Evolutionary conservation across 1,140 invertebrate genomes (phyloP), one percentile per base, ranked within the genome.

Genomic region (Andricus grossulariae): DNA sequence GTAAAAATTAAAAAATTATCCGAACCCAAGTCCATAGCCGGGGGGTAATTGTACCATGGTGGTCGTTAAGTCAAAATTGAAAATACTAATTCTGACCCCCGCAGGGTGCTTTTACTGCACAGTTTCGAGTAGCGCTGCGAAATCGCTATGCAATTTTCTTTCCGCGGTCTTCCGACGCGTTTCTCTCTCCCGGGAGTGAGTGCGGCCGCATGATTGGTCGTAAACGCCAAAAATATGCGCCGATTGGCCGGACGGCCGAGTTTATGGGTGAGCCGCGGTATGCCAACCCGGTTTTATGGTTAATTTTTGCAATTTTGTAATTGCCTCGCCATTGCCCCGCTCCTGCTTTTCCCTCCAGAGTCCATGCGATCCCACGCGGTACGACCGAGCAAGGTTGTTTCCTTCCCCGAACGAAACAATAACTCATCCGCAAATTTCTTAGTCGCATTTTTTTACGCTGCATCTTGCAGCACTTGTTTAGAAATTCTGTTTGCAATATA

Each of bases 291-390:
- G 80, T 90, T 90, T 90, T 88, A 90, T 86, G 87, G 84, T 85
- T 87, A 87, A 88, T 89, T 89, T 90, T 89, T 88, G 84, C 87
- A 89, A 90, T 90, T 90, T 88, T 84, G 88, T 90, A 89, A 90
- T 89, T 89, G 87, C 86, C 75, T 32, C 25, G 25, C 25, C 4
- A 32, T 32, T 32, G 25, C 25, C 25, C 82, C 76, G 70, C 74
- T 12, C 55, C 55, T 19, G 52, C 25, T 66, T 66, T 66, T 66
- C 15, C 21, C 16, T 25, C 21, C 2, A 32, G 25, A 32, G 25
- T 32, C 4, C 13, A 15, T 11, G 25, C 32, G 55, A 60, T 60
- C 55, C 57, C 25, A 66, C 60, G 25, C 60, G 4, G 39, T 11
- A 11, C 39, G 39, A 45, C 6, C 8, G 7, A 45, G 39, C 39